Evolutionary conservation across 2,797 vertebrate species (phyloP).

Genomic region (Helostoma temminkii): DNA sequence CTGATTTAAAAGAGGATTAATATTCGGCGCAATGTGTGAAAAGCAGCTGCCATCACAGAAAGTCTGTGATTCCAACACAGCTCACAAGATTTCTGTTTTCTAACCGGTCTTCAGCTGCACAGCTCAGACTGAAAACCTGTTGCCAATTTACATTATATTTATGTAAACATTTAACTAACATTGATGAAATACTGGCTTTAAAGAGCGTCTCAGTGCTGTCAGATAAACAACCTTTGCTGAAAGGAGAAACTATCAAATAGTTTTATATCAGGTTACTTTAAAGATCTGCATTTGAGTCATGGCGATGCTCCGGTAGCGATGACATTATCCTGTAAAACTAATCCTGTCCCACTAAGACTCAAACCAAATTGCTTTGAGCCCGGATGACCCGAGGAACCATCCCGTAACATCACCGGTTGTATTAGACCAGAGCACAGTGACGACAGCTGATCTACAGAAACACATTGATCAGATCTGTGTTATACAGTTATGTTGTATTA

Average conservation of each 20-base stretch:
- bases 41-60: conserved; percentile 48
- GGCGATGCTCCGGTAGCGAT: conserved; percentile 5
- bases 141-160: background rate
- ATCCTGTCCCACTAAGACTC: conserved; percentile 57
- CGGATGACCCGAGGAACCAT: conserved; percentile 28
- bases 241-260: background rate
- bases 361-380: conserved; percentile 61
- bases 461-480: too few species aligned
- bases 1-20: conserved; percentile 52
- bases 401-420: background rate
- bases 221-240: background rate
- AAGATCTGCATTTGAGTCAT: background rate
- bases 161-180: background rate
- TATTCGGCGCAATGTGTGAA: conserved; percentile 52
- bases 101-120: conserved; percentile 7
- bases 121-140: background rate
- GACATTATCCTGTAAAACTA: conserved; percentile 33
- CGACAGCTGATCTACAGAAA: background rate
- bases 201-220: background rate
- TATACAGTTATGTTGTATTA: too few species aligned
- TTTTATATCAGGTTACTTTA: background rate
- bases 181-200: background rate
- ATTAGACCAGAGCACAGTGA: conserved; percentile 1
- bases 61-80: conserved; percentile 36
- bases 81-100: background rate